These are phyloP conservation scores for Muschampia plurimacula DNA, from an alignment of 2,888 invertebrate species.

Conservation along the genomic window DNA sequence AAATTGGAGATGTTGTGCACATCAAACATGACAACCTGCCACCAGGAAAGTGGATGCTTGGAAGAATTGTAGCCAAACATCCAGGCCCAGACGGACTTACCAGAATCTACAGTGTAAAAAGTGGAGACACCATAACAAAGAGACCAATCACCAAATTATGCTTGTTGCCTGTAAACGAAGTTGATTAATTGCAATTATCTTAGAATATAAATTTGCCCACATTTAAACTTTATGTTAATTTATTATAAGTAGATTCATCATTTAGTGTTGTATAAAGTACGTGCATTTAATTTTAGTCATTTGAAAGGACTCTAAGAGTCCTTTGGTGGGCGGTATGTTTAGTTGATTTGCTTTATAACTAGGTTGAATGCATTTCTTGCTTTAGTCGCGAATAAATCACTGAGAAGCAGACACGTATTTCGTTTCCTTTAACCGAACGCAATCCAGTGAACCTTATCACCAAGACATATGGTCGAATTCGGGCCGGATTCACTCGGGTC, in stretches of 20 bases:
- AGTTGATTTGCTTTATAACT: not conserved
- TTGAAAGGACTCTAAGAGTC: not conserved
- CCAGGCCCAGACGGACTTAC: no score
- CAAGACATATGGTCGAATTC: slow-evolving; percentile 5
- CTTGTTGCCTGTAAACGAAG: not conserved
- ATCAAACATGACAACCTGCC: no score
- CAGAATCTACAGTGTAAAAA: not conserved
- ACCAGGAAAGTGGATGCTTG: no score
- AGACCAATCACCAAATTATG: not conserved
- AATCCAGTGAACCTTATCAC: not conserved
- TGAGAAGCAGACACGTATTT: slow-evolving; percentile 3
- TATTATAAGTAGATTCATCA: no score
- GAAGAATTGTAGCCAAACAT: no score
- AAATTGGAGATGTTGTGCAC: no score
- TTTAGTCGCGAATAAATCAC: not conserved
- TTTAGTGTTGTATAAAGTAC: no score
- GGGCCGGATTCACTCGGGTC: not conserved
- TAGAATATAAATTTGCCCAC: not conserved
- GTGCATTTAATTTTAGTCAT: not conserved
- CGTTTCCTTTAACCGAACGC: not conserved
- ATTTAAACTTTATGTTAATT: not conserved
- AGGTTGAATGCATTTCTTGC: not conserved
- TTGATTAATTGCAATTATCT: not conserved
- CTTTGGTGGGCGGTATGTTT: not conserved
- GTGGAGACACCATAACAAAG: not conserved